These are phyloP conservation scores for Coleophora deauratella DNA, from an alignment of 2,888 invertebrate genomes.

Conservation along the genomic window DNA sequence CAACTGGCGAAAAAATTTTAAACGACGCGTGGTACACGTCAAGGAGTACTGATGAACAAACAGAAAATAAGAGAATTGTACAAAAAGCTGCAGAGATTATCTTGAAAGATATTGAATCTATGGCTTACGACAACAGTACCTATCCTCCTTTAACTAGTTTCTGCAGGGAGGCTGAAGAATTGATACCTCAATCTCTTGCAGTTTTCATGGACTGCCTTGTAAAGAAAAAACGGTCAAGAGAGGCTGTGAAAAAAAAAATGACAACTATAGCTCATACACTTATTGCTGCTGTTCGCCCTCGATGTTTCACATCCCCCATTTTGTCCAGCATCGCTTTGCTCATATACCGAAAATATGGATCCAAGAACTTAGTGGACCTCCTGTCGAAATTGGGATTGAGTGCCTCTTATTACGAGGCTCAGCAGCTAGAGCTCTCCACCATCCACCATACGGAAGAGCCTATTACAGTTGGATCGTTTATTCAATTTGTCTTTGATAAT, in stretches of 20 bases:
- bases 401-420: conserved; percentile 6
- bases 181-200: not conserved
- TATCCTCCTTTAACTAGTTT: not conserved
- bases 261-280: conserved; percentile 21
- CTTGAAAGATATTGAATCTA: not conserved
- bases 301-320: conserved; percentile 16
- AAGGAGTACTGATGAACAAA: not conserved
- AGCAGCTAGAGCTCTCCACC: conserved; percentile 18
- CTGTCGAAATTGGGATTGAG: conserved; percentile 9
- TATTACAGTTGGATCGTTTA: not conserved
- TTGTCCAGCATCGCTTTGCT: conserved; percentile 7
- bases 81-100: not conserved
- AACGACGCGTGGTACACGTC: not conserved
- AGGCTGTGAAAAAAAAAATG: not conserved
- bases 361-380: conserved; percentile 8
- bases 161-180: not conserved
- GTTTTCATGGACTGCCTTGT: not conserved
- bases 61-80: not conserved
- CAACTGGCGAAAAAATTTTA: too few species aligned
- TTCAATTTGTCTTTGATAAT: not conserved
- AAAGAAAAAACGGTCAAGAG: not conserved
- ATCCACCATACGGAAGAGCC: conserved; percentile 12
- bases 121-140: not conserved
- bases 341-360: conserved; percentile 9
- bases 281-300: conserved; percentile 27